phyloP scores from a whole-genome alignment of 2,113 vertebrate species.

The Tursiops truncatus region DNA sequence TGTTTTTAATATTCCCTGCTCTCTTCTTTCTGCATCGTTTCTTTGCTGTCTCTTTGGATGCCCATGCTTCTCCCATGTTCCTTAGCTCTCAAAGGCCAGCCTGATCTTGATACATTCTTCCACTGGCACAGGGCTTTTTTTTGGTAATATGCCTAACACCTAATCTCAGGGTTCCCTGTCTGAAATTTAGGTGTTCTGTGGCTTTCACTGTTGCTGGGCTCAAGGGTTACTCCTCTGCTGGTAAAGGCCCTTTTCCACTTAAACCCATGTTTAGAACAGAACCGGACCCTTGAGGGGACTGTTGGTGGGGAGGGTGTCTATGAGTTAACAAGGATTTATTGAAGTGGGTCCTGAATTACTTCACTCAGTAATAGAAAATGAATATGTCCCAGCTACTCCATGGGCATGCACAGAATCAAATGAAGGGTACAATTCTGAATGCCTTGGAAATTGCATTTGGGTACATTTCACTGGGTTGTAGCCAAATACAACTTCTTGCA shows the following conservation, averaged over 20 bases:
- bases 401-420: conserved; percentile 54
- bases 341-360: conserved; percentile 18
- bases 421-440: conserved; percentile 28
- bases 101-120: background rate
- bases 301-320: background rate
- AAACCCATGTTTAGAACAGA: background rate
- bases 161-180: background rate
- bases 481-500: conserved; percentile 58
- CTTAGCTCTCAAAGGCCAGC: background rate
- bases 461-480: conserved; percentile 49
- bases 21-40: background rate
- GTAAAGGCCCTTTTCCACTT: background rate
- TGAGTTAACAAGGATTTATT: background rate
- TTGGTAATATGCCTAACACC: background rate
- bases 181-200: background rate
- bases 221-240: background rate
- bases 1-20: background rate
- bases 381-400: conserved; percentile 38
- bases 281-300: background rate
- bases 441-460: conserved; percentile 46
- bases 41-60: conserved; percentile 1
- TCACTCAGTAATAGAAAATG: conserved; percentile 53
- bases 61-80: background rate
- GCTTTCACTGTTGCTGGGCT: background rate
- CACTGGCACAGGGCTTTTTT: background rate